Conservation (phyloP, 2,888 invertebrate genomes). For the Drosophila sordidula region DNA sequence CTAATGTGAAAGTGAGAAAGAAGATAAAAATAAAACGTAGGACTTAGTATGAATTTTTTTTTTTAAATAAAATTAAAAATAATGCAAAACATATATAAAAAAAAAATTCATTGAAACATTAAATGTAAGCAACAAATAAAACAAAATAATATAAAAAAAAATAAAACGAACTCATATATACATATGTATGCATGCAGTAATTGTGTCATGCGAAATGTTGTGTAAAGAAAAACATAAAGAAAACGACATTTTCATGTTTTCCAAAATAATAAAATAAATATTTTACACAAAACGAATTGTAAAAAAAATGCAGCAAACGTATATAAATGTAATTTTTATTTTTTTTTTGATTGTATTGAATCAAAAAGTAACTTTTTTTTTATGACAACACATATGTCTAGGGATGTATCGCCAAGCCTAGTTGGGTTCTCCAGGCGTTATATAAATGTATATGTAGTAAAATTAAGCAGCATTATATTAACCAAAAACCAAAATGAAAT, state of each 20-base stretch:
- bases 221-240: conserved; percentile 49
- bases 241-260: conserved; percentile 57
- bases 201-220: conserved; percentile 50
- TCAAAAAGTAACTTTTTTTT: too few species aligned
- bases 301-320: conserved; percentile 72
- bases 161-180: conserved; percentile 46
- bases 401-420: too few species aligned
- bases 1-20: conserved; percentile 60
- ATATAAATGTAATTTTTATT: conserved; percentile 62
- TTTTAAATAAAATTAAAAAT: conserved; percentile 80
- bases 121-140: conserved; percentile 36
- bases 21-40: conserved; percentile 67
- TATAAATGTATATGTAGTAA: conserved; percentile 73
- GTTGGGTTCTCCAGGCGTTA: conserved; percentile 13
- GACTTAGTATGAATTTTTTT: conserved; percentile 82
- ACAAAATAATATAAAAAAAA: conserved; percentile 21
- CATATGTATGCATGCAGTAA: conserved; percentile 47
- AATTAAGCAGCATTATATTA: conserved; percentile 77
- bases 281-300: conserved; percentile 65
- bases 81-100: conserved; percentile 48
- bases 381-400: too few species aligned
- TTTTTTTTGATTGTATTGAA: too few species aligned
- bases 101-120: conserved; percentile 51
- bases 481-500: conserved; percentile 66
- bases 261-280: conserved; percentile 43